Base-by-base conservation (phyloP, 2,888 invertebrate species). In the Steinernema carpocapsae region DNA sequence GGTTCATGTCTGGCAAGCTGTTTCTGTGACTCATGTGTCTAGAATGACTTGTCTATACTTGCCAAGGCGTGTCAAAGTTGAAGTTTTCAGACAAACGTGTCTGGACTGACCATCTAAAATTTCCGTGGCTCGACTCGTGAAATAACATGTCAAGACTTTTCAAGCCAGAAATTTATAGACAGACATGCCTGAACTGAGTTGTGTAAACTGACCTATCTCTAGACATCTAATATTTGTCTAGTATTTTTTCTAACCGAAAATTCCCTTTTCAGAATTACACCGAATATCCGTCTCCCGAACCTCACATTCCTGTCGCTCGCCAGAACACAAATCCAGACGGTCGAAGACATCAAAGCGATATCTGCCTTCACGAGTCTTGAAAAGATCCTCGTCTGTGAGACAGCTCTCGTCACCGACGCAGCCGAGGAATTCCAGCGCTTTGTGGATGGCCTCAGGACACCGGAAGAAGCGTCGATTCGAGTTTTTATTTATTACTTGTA, bases 281-380 rank as follows among this genome's bases (percentile, higher is more conserved):
- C 75, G 10, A 71, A 74, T 1, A 48, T 73, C 0, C 51, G 71
- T 0, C 73, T 82, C 4, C 74, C 76, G 10, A n/a, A 74, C 42
- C 51, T 82, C 12, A 72, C 72, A 48, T 79, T 79, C 72, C 75
- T 82, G 29, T 78, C 78, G 0, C 76, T 82, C 32, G 80, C 80
- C 42, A 43, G 70, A 26, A 78, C 78, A 6, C 48, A 72, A 70
- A 70, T 78, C 71, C 24, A 70, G n/a, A 12, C 71, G 0, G 45
- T 74, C 17, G 45, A 51, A 6, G 45, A 72, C 19, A 71, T 79
- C 17, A 72, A 76, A 32, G 74, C 73, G 59, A 12, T 56, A 22
- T 12, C 3, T 12, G 6, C 6, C 6, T 56, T 56, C 26, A 56
- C 6, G 26, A 56, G 75, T 0, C 74, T 81, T 26, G 70, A 76